Conservation (phyloP, 2,113 vertebrate genomes). For the Cavia porcellus region DNA sequence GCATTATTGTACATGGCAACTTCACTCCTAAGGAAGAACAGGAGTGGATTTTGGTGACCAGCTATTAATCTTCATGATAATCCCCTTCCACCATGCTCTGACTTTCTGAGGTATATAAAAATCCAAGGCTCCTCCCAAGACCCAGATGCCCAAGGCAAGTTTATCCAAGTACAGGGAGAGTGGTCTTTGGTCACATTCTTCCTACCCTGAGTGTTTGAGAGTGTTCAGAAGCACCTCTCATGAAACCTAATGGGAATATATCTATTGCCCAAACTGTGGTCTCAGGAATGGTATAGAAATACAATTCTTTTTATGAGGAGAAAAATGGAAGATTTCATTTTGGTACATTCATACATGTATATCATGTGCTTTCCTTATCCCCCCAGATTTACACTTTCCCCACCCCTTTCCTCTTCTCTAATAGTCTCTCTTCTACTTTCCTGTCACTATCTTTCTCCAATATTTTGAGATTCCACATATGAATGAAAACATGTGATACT, state of each 20-base stretch:
- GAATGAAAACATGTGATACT: background rate
- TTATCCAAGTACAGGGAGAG: background rate
- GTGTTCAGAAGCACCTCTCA: background rate
- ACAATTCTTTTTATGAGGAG: background rate
- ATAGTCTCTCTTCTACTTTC: background rate
- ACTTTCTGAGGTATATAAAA: background rate
- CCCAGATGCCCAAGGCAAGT: background rate
- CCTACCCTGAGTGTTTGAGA: background rate
- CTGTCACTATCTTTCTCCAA: background rate
- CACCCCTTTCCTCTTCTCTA: background rate
- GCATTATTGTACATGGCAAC: background rate
- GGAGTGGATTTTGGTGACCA: background rate
- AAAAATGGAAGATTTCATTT: background rate
- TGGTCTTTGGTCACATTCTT: background rate
- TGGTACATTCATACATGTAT: background rate
- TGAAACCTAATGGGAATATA: background rate
- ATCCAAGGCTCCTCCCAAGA: background rate
- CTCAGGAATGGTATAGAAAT: slow-evolving; percentile 16
- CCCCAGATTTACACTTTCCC: background rate
- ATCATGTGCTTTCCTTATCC: background rate
- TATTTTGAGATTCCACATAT: background rate
- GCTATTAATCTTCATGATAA: background rate
- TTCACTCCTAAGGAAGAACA: background rate
- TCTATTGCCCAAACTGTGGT: background rate
- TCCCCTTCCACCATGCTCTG: background rate